phyloP scores from a whole-genome alignment of 2,888 invertebrate genomes.

The Nycteola revayana region DNA sequence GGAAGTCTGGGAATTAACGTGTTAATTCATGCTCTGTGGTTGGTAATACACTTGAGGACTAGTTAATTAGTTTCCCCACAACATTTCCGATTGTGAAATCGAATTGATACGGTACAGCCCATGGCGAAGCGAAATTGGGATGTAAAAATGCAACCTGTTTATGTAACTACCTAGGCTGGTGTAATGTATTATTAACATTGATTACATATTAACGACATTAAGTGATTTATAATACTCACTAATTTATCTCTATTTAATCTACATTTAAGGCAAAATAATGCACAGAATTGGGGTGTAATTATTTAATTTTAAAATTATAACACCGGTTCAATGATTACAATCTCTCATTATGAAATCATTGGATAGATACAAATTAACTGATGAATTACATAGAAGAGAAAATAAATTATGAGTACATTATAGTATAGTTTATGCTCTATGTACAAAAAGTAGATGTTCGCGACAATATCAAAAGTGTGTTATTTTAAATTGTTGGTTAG shows the following conservation, averaged over 20 bases:
- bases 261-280: no score
- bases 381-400: constrained; percentile 27
- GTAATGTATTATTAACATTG: no score
- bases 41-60: constrained; percentile 37
- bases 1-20: constrained; percentile 50
- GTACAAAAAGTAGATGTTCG: constrained; percentile 33
- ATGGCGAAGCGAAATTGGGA: no score
- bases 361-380: constrained; percentile 50
- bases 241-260: no score
- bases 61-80: constrained; percentile 37
- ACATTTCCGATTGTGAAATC: constrained; percentile 5
- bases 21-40: constrained; percentile 46
- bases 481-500: no score
- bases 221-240: no score
- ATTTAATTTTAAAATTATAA: constrained; percentile 39
- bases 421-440: constrained; percentile 32
- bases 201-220: no score
- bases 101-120: constrained; percentile 1
- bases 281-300: constrained; percentile 21
- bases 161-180: background rate
- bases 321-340: constrained; percentile 47
- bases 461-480: constrained; percentile 33
- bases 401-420: constrained; percentile 34
- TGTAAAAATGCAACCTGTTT: no score
- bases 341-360: constrained; percentile 53